Percentiles rank a stretch among this genome's conserved stretches.
Conservation (phyloP, 2,888 invertebrate genomes). For the Thelaira solivaga region DNA sequence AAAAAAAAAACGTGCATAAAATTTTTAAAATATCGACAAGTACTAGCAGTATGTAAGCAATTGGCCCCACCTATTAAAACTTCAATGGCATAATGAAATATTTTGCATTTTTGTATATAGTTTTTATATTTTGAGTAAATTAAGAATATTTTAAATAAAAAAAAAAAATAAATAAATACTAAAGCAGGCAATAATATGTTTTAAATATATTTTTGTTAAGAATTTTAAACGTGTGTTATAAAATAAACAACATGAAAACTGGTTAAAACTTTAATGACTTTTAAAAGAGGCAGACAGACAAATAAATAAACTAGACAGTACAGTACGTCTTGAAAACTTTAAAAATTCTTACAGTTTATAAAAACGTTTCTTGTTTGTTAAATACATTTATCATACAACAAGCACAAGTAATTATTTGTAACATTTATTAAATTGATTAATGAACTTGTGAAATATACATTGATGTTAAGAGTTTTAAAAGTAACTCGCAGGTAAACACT, state of each 20-base stretch:
- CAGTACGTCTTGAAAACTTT: not conserved
- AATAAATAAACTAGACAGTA: not conserved
- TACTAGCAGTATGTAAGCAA: not conserved
- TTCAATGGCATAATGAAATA: constrained; percentile 34
- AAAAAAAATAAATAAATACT: constrained; percentile 11
- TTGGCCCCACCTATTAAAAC: constrained; percentile 47
- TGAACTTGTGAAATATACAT: not conserved
- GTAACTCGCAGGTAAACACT: too few relatives aligned
- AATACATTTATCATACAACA: constrained; percentile 8
- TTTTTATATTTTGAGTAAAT: constrained; percentile 15
- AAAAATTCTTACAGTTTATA: constrained; percentile 10
- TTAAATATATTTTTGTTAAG: not conserved
- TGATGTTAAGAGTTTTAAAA: not conserved
- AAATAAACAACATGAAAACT: not conserved
- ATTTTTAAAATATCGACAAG: constrained; percentile 26
- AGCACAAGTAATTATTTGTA: constrained; percentile 1
- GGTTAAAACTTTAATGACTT: too few relatives aligned
- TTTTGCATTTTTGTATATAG: constrained; percentile 1
- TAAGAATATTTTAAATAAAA: not conserved
- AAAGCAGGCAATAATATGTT: not conserved
- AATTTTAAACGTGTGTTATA: not conserved
- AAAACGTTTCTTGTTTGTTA: not conserved
- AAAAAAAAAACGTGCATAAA: constrained; percentile 35
- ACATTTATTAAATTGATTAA: constrained; percentile 25
- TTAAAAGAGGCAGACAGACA: too few relatives aligned